Conservation (phyloP, 2,888 invertebrate species). For the Ptychoptera contaminata region DNA sequence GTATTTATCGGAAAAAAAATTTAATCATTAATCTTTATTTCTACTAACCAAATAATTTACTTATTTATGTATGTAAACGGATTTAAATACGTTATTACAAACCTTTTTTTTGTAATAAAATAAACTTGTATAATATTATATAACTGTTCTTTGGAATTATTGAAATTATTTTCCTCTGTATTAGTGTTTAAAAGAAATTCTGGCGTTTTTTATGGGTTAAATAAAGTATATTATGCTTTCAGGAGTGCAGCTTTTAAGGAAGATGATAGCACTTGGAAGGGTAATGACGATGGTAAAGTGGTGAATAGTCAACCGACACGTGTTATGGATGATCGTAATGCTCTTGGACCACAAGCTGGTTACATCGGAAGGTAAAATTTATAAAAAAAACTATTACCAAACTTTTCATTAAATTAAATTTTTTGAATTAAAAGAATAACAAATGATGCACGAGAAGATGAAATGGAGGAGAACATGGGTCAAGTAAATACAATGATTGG, state of each 20-base stretch:
- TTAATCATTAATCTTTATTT: no score
- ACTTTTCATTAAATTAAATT: background rate
- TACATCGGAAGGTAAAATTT: slow-evolving; percentile 66
- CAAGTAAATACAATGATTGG: slow-evolving; percentile 97
- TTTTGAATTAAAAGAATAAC: slow-evolving; percentile 55
- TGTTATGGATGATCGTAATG: slow-evolving; percentile 89
- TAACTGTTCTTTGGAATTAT: no score
- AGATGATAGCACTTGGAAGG: slow-evolving; percentile 97
- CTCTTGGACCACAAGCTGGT: slow-evolving; percentile 80
- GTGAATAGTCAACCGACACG: slow-evolving; percentile 89
- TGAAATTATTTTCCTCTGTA: no score
- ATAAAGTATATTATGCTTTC: background rate
- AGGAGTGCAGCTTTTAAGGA: slow-evolving; percentile 12
- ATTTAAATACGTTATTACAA: no score
- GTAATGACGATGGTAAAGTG: slow-evolving; percentile 95
- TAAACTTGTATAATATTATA: no score
- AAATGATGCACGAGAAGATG: slow-evolving; percentile 94
- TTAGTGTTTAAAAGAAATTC: no score
- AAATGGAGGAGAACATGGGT: slow-evolving; percentile 98
- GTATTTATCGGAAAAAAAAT: no score
- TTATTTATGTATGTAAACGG: no score
- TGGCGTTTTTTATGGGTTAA: background rate
- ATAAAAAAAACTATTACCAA: background rate
- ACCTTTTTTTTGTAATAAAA: no score
- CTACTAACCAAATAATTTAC: no score